These are phyloP conservation scores for Andricus curvator DNA, from an alignment of 2,888 invertebrate species.

Conservation along the genomic window DNA sequence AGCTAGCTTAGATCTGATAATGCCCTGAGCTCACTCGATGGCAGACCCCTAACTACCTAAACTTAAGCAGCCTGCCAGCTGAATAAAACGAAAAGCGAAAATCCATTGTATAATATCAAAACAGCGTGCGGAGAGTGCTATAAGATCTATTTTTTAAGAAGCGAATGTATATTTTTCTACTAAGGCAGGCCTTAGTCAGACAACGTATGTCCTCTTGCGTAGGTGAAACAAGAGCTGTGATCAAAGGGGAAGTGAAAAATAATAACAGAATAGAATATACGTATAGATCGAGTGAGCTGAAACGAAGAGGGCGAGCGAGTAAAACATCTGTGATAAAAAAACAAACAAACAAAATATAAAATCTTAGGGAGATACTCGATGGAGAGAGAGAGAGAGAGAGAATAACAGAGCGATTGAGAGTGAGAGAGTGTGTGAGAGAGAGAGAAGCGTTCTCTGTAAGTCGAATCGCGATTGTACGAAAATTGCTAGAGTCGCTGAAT, in stretches of 20 bases:
- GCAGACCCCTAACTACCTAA: slow-evolving; percentile 60
- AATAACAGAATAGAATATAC: slow-evolving; percentile 44
- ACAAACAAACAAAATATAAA: slow-evolving; percentile 60
- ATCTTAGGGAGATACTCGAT: slow-evolving; percentile 60
- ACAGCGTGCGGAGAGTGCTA: slow-evolving; percentile 69
- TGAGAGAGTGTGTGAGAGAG: slow-evolving; percentile 42
- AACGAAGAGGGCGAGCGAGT: slow-evolving; percentile 55
- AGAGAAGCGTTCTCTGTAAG: slow-evolving; percentile 43
- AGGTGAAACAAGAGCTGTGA: slow-evolving; percentile 60
- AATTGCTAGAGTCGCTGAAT: slow-evolving; percentile 52
- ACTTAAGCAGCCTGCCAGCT: slow-evolving; percentile 68
- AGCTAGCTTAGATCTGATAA: slow-evolving; percentile 67
- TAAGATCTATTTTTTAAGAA: slow-evolving; percentile 78
- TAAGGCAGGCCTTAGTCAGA: slow-evolving; percentile 78
- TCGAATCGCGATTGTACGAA: slow-evolving; percentile 44
- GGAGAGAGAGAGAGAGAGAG: slow-evolving; percentile 47
- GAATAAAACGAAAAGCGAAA: slow-evolving; percentile 63
- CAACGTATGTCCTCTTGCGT: slow-evolving; percentile 61
- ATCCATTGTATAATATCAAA: slow-evolving; percentile 66
- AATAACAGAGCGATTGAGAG: slow-evolving; percentile 52
- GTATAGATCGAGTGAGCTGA: slow-evolving; percentile 52
- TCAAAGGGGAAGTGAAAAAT: slow-evolving; percentile 43
- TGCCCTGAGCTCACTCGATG: slow-evolving; percentile 67
- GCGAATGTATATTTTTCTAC: slow-evolving; percentile 78
- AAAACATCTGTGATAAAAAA: slow-evolving; percentile 70